phyloP scores from a whole-genome alignment of 2,888 invertebrate genomes.

The Odontomyia ornata region DNA sequence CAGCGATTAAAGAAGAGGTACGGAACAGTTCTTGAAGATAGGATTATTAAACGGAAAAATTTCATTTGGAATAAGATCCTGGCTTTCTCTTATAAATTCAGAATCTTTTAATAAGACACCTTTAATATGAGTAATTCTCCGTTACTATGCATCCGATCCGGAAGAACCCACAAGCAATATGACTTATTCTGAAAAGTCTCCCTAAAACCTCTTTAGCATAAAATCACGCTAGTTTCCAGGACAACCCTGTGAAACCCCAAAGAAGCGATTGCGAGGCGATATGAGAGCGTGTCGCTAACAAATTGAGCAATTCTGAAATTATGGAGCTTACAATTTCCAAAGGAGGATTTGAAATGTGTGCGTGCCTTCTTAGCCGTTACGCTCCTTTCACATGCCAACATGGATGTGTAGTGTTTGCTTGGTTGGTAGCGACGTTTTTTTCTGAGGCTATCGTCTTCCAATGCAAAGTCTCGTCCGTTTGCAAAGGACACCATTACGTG shows the following conservation, averaged over 20 bases:
- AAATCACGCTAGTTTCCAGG: no score
- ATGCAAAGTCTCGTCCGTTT: neutral
- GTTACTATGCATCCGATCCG: no score
- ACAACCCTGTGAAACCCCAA: neutral
- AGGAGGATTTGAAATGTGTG: constrained; percentile 46
- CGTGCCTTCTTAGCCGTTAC: constrained; percentile 41
- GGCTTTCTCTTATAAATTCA: no score
- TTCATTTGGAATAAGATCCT: no score
- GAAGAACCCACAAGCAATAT: no score
- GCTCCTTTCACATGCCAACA: neutral
- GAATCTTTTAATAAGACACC: no score
- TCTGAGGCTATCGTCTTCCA: constrained; percentile 35
- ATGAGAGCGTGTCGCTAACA: constrained; percentile 22
- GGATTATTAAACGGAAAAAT: no score
- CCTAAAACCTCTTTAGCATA: neutral
- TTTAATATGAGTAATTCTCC: no score
- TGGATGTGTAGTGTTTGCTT: neutral
- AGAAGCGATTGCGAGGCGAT: neutral
- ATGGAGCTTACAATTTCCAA: constrained; percentile 43
- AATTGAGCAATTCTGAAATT: constrained; percentile 49
- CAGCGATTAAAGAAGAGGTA: no score
- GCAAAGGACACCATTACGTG: constrained; percentile 47
- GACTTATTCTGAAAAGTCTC: no score
- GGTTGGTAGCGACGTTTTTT: neutral
- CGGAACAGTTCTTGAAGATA: no score